A percentile compares a stretch with the other conserved stretches of the same genome.
These are phyloP conservation scores for Pachycephus smyrnensis DNA, from an alignment of 2,888 invertebrate genomes.

Conservation along the genomic window DNA sequence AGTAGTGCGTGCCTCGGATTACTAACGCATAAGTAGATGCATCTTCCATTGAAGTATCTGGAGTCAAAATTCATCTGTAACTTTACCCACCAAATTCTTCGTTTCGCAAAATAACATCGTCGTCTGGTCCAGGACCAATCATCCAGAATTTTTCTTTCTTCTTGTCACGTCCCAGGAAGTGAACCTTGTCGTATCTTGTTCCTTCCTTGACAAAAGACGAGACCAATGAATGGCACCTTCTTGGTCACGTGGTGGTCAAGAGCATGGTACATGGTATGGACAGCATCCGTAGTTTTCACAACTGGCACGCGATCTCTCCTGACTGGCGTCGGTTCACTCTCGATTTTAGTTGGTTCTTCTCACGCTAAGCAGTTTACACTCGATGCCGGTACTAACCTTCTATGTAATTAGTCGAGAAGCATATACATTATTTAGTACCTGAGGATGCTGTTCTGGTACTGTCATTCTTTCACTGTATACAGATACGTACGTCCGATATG, in stretches of 20 bases:
- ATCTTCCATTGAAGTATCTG: not conserved
- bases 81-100: not conserved
- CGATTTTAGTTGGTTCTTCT: constrained; percentile 27
- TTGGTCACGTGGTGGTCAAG: not conserved
- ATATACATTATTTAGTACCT: not conserved
- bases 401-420: not conserved
- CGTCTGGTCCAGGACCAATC: not conserved
- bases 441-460: not conserved
- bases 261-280: not conserved
- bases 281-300: constrained; percentile 23
- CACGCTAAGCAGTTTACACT: constrained; percentile 39
- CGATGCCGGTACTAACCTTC: constrained; percentile 13
- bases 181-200: not conserved
- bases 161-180: not conserved
- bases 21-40: not conserved
- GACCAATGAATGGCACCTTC: not conserved
- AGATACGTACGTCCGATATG: not conserved
- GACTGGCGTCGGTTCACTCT: not conserved
- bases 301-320: constrained; percentile 29
- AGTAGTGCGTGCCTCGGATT: not conserved
- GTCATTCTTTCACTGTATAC: too few relatives aligned
- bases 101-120: not conserved
- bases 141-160: not conserved
- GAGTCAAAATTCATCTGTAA: not conserved
- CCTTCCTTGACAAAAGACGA: not conserved